Base-by-base conservation (phyloP, 2,113 vertebrate genomes). In the Daubentonia madagascariensis region DNA sequence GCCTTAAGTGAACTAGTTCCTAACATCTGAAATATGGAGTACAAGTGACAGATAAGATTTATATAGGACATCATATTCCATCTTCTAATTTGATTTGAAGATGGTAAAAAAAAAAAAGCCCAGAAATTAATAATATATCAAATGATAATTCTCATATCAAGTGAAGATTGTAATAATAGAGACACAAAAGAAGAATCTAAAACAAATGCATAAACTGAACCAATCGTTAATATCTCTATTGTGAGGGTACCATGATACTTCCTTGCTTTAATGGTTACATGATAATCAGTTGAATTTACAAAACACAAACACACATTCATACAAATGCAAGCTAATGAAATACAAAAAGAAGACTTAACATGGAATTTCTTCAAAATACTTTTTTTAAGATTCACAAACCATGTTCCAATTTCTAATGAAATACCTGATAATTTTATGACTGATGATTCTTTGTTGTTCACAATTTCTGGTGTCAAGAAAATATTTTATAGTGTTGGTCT, bases 1-100 rank as follows among this genome's bases (percentile, higher is more conserved):
- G 35, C 14, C 50, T 57, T 96, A 67, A 95, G 48, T 45, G 57
- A 93, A 96, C 50, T 91, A 50, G 45, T 89, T 57, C 40, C 48
- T 78, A 86, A n/a, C 93, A 28, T 78, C 75, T 63, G 95, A 70
- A 85, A 65, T 72, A 92, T 59, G 23, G 54, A 54, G 52, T 54
- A 54, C 63, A 92, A 72, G 12, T 79, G 22, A 52, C 10, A n/a
- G 48, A 72, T 68, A 83, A 73, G 13, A 70, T 57, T 81, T 86
- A 86, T 48, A 48, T 80, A 67, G 76, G 14, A 86, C 35, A 67
- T 68, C 2, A 57, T 52, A 35, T n/a, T 72, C 2, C 1, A 73
- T 61, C 45, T 90, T 95, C 79, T 88, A 37, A 85, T 87, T 57
- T 81, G 32, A 94, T 40, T 59, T 92, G 85, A 94, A 94, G 35